Conservation (phyloP, 2,113 vertebrate species). For the Megaptera novaeangliae region DNA sequence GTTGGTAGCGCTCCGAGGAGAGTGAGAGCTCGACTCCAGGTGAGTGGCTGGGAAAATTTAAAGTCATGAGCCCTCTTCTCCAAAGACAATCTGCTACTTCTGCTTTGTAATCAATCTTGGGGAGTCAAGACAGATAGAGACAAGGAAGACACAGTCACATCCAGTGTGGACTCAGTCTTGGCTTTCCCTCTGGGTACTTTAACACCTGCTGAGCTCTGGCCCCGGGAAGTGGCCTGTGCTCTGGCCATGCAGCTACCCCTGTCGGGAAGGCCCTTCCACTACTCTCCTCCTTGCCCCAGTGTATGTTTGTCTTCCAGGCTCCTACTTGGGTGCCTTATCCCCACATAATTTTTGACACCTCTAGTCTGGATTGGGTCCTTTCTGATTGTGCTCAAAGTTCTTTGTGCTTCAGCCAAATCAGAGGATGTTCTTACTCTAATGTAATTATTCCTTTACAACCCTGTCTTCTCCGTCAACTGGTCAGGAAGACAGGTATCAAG, state of each 20-base stretch:
- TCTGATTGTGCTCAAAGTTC: neutral
- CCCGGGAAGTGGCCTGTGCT: neutral
- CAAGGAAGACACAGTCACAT: neutral
- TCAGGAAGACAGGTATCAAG: neutral
- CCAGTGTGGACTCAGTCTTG: neutral
- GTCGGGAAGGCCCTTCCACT: neutral
- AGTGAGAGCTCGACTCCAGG: neutral
- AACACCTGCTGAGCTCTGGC: neutral
- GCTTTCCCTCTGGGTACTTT: neutral
- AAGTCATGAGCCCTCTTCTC: neutral
- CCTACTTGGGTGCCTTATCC: neutral
- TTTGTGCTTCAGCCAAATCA: neutral
- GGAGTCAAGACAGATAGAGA: neutral
- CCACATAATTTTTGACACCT: neutral
- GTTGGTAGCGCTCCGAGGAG: neutral
- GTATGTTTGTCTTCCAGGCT: neutral
- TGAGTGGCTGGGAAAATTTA: neutral
- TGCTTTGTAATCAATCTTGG: neutral
- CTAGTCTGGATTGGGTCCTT: neutral
- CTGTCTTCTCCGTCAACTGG: neutral
- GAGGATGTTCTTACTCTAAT: neutral
- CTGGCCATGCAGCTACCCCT: neutral
- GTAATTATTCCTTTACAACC: neutral
- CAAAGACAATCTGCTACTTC: constrained; percentile 26
- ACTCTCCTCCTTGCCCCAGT: neutral